phyloP scores from a whole-genome alignment of 2,113 vertebrate genomes.

The Paratilapia polleni region DNA sequence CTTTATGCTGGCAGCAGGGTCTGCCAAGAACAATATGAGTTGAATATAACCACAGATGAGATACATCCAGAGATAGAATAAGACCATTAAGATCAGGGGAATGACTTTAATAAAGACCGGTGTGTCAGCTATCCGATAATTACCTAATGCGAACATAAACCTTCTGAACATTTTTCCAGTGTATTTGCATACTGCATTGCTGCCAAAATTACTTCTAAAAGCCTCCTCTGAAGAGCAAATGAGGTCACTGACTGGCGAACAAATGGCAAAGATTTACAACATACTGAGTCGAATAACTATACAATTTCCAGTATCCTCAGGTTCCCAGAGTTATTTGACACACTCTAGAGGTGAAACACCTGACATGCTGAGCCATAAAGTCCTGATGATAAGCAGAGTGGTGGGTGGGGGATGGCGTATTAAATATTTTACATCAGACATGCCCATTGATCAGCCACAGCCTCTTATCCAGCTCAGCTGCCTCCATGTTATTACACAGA shows the following conservation, averaged over 20 bases:
- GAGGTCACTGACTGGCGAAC: not conserved
- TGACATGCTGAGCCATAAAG: slow-evolving; percentile 7
- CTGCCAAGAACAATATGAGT: not conserved
- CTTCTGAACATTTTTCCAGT: not conserved
- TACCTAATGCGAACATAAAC: not conserved
- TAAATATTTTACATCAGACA: slow-evolving; percentile 44
- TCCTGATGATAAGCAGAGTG: not conserved
- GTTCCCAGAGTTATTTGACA: not conserved
- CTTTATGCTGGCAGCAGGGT: not conserved
- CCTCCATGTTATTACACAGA: slow-evolving; percentile 40
- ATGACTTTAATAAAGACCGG: slow-evolving; percentile 9
- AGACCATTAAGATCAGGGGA: slow-evolving; percentile 17
- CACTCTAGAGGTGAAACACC: not conserved
- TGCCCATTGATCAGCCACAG: slow-evolving; percentile 47
- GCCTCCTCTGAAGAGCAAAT: not conserved
- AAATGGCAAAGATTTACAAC: slow-evolving; percentile 6
- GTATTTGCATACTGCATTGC: not conserved
- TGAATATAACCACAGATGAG: slow-evolving; percentile 9
- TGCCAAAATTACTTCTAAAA: not conserved
- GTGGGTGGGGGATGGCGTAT: not conserved
- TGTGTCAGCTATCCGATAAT: slow-evolving; percentile 11
- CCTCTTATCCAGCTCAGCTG: slow-evolving; percentile 46
- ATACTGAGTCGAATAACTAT: not conserved
- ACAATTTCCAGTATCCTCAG: not conserved
- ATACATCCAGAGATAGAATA: slow-evolving; percentile 26